Conservation (phyloP, 2,113 vertebrate genomes). For the Hemiprocne comata region DNA sequence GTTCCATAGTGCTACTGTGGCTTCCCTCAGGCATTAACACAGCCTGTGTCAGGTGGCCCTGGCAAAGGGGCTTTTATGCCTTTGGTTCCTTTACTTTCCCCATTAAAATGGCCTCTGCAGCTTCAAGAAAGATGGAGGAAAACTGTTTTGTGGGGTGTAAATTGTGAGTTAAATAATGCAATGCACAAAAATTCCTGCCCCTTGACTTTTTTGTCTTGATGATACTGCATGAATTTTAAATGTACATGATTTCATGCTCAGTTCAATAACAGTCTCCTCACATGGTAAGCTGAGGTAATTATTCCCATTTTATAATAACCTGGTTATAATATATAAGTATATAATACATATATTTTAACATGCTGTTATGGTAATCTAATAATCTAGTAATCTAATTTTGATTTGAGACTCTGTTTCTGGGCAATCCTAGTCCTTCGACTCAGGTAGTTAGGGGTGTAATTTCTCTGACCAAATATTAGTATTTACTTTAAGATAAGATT, state of each 20-base stretch:
- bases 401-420: not conserved
- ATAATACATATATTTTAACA: not conserved
- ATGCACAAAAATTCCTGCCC: not conserved
- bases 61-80: not conserved
- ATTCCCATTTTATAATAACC: not conserved
- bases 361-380: not conserved
- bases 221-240: not conserved
- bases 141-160: not conserved
- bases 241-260: not conserved
- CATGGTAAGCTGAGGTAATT: not conserved
- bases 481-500: not conserved
- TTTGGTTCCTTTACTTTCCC: not conserved
- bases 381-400: not conserved
- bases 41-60: rapidly evolving
- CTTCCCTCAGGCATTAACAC: not conserved
- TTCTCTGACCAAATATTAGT: not conserved
- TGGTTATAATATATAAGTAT: not conserved
- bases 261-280: not conserved
- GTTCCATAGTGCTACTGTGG: not conserved
- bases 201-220: not conserved
- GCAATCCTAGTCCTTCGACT: not conserved
- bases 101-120: not conserved
- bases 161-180: not conserved
- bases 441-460: not conserved
- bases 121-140: not conserved